These are phyloP conservation scores for Pheucticus melanocephalus DNA, from an alignment of 2,113 vertebrate species.

Conservation along the genomic window DNA sequence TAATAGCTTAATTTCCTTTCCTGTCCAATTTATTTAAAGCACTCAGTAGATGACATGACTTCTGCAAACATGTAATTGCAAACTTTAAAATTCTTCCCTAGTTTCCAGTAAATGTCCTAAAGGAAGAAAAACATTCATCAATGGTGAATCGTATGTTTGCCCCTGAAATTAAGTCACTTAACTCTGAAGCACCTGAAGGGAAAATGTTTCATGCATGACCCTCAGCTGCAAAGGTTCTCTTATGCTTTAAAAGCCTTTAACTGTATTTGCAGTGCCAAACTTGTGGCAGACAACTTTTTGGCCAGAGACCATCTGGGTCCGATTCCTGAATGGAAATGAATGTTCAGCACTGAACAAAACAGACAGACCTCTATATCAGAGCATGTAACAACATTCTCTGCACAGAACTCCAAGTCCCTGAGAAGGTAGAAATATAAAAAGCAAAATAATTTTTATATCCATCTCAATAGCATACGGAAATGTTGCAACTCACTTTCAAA, in stretches of 20 bases:
- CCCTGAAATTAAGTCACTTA: not conserved
- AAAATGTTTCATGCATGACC: conserved; percentile 23
- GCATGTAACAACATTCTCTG: conserved; percentile 8
- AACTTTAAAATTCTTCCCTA: not conserved
- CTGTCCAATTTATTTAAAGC: conserved; percentile 7
- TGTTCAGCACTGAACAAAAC: not conserved
- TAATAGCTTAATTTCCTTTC: conserved; percentile 27
- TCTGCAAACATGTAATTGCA: conserved; percentile 4
- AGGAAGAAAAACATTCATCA: conserved; percentile 24
- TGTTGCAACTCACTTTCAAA: not conserved
- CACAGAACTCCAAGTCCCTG: not conserved
- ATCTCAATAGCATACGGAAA: not conserved
- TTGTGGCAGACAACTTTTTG: not conserved
- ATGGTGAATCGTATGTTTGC: not conserved
- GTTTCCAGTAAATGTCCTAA: conserved; percentile 8
- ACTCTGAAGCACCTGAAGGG: not conserved
- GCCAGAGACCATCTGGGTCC: not conserved
- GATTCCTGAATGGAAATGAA: not conserved
- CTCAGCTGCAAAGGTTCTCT: not conserved
- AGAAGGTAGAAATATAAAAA: not conserved
- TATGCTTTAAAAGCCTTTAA: not conserved
- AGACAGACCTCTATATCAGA: not conserved
- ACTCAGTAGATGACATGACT: not conserved
- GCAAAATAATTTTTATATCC: not conserved
- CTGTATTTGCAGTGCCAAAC: not conserved